phyloP scores from a whole-genome alignment of 2,113 vertebrate genomes.

The Eulemur macaco region DNA sequence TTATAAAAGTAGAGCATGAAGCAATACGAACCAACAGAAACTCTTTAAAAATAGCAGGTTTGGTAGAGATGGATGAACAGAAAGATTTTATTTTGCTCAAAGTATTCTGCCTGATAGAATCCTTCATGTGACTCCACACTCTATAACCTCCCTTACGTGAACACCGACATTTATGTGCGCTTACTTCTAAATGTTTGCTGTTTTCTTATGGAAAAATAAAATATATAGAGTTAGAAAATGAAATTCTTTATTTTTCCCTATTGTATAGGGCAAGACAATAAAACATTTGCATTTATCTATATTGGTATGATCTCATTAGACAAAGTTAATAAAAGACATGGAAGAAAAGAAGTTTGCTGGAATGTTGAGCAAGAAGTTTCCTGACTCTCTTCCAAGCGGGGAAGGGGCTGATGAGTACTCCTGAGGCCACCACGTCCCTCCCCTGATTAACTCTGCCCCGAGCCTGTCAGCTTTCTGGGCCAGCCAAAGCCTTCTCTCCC shows the following conservation, averaged over 20 bases:
- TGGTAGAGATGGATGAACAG: background rate
- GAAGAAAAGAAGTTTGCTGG: background rate
- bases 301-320: background rate
- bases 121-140: accelerated
- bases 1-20: background rate
- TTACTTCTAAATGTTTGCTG: background rate
- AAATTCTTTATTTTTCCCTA: background rate
- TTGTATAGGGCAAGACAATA: background rate
- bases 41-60: background rate
- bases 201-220: background rate
- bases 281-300: background rate
- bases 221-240: background rate
- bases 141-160: accelerated
- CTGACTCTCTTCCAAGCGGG: background rate
- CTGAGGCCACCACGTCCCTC: accelerated
- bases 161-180: no score
- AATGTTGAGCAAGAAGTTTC: background rate
- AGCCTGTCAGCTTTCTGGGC: no score
- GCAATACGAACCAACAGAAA: background rate
- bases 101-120: background rate
- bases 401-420: background rate
- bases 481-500: background rate
- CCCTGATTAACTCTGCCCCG: background rate
- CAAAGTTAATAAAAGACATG: background rate
- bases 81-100: background rate